phyloP scores from a whole-genome alignment of 2,797 vertebrate genomes.

The Tiaroga cobitis region DNA sequence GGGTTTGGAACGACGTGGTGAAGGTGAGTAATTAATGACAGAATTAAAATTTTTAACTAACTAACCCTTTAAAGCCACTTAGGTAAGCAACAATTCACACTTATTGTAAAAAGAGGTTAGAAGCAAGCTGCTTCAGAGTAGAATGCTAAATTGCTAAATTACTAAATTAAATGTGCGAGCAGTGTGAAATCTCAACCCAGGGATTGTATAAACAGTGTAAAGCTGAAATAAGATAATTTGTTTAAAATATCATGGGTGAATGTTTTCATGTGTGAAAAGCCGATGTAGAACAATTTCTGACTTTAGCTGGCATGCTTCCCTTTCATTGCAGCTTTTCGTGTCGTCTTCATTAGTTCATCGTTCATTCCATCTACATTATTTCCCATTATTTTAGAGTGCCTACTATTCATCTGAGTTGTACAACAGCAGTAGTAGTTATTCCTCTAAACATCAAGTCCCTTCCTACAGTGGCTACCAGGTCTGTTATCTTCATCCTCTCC shows the following conservation, averaged over 20 bases:
- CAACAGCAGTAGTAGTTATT: slow-evolving; percentile 69
- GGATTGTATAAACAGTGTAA: not conserved
- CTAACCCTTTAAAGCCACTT: not conserved
- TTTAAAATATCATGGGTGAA: not conserved
- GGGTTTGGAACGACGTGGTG: too few species aligned
- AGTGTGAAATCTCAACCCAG: not conserved
- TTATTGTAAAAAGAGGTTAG: too few species aligned
- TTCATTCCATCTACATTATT: slow-evolving; percentile 45
- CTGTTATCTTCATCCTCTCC: slow-evolving; percentile 66
- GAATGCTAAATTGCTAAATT: too few species aligned
- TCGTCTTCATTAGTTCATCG: not conserved
- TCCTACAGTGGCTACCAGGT: slow-evolving; percentile 85
- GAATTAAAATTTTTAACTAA: too few species aligned
- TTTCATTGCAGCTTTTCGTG: not conserved
- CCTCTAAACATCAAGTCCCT: slow-evolving; percentile 74
- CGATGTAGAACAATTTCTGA: not conserved
- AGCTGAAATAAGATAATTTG: not conserved
- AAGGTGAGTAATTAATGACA: too few species aligned
- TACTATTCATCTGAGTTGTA: slow-evolving; percentile 77
- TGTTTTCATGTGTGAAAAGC: slow-evolving; percentile 9
- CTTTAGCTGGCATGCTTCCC: not conserved
- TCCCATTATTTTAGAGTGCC: slow-evolving; percentile 60
- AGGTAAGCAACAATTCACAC: not conserved
- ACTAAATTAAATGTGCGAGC: too few species aligned
- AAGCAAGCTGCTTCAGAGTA: too few species aligned